Base-by-base conservation (phyloP, 1,140 invertebrate species). In the Colletes latitarsis region DNA sequence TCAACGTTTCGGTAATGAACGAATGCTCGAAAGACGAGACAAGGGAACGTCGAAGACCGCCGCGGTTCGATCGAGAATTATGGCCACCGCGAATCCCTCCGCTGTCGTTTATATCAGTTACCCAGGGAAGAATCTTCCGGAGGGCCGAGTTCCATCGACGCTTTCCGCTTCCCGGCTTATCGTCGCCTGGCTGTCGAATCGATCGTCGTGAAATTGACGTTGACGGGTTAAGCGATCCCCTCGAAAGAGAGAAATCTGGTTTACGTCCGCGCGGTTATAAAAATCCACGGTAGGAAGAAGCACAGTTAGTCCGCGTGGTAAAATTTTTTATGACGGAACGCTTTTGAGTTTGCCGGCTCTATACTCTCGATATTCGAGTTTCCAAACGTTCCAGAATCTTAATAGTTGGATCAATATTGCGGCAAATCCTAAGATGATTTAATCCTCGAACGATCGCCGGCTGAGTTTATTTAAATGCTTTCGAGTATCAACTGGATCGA, bases 41-140 rank as follows among this genome's bases (percentile, higher is more conserved):
- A 69, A 63, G 55, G 72, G 64, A 78, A 46, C 62, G 73, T 30
- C n/a, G 21, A 67, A 67, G 64, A 67, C n/a, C 64, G 43, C 10
- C 17, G 63, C 12, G 12, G 43, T 49, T 52, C 12, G 71, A 85
- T 85, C 71, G 76, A 84, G 81, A 85, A 83, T 85, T 83, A 85
- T 75, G 70, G 55, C 52, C 41, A 55, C 68, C 17, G 70, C 58
- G 53, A 52, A 43, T 78, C 68, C 76, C 76, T 72, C 6, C 12
- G 43, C 19, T 60, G 60, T 66, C 71, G 21, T 75, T 71, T 73
- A 64, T 84, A 82, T 82, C 70, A 71, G 52, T 82, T 79, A 74
- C 68, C 43, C 49, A 60, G 69, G 52, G 53, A 67, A 67, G 43
- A 66, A 66, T 66, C 64, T 66, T 66, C 41, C 21, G 6, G 41